A percentile compares a stretch with the other conserved stretches of the same genome.
These are phyloP conservation scores for Conops quadrifasciatus DNA, from an alignment of 2,888 invertebrate species.

Conservation along the genomic window DNA sequence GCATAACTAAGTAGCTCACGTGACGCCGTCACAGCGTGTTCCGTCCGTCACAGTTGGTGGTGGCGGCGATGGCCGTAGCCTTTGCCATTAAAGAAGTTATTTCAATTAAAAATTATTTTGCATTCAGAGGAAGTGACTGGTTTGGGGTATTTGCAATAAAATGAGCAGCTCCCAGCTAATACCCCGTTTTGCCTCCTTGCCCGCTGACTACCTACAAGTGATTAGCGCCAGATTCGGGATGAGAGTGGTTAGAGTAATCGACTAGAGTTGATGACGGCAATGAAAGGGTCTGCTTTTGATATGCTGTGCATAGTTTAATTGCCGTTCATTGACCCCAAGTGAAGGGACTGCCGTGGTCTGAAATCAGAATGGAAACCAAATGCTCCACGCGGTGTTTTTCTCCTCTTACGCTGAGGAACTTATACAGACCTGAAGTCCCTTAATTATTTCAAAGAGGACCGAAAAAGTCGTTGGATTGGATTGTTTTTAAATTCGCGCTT, in stretches of 20 bases:
- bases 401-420: constrained; percentile 28
- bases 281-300: constrained; percentile 20
- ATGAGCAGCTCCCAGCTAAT: too few relatives aligned
- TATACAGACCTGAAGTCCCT: constrained; percentile 21
- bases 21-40: constrained; percentile 11
- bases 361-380: not conserved
- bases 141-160: too few relatives aligned
- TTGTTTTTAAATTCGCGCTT: too few relatives aligned
- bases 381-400: not conserved
- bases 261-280: not conserved
- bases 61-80: constrained; percentile 9
- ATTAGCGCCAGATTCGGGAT: not conserved
- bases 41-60: not conserved
- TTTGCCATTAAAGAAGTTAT: constrained; percentile 32
- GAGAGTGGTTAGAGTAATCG: too few relatives aligned
- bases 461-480: not conserved
- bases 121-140: too few relatives aligned
- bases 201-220: not conserved
- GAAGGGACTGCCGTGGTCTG: not conserved
- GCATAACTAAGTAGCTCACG: constrained; percentile 29
- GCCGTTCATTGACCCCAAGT: constrained; percentile 34
- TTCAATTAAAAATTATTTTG: constrained; percentile 34
- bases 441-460: constrained; percentile 16
- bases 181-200: too few relatives aligned
- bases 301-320: constrained; percentile 34